Conservation (phyloP, 2,888 invertebrate genomes). For the Portevinia maculata region DNA sequence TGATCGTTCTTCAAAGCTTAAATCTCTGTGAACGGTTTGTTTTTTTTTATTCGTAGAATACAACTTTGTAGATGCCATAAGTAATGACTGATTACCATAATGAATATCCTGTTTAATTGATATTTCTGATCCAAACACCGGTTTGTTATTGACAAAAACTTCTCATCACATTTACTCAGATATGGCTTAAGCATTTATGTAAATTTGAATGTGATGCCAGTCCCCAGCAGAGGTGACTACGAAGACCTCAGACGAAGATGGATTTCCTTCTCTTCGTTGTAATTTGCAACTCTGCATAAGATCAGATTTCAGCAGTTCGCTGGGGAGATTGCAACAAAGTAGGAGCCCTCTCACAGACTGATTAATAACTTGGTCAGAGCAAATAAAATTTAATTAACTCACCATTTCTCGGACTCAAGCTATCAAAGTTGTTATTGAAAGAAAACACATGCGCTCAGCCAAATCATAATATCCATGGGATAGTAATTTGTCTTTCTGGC, state of each 20-base stretch:
- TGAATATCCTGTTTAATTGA: constrained; percentile 18
- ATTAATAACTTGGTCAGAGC: constrained; percentile 5
- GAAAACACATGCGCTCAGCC: not conserved
- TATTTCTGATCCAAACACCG: not conserved
- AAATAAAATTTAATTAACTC: constrained; percentile 44
- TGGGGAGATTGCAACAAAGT: constrained; percentile 27
- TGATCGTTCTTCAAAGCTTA: not conserved
- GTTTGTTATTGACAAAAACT: constrained; percentile 38
- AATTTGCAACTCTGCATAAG: not conserved
- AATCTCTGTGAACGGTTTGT: not conserved
- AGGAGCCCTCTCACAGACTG: not conserved
- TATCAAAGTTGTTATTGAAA: not conserved
- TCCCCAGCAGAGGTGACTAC: not conserved
- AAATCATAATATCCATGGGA: constrained; percentile 23
- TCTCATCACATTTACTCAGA: constrained; percentile 18
- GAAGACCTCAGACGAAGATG: not conserved
- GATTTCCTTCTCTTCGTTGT: not conserved
- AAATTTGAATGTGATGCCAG: constrained; percentile 6
- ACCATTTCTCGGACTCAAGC: constrained; percentile 18
- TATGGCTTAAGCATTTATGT: not conserved
- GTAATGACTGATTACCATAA: constrained; percentile 39
- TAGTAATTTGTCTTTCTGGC: constrained; percentile 4
- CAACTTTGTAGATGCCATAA: not conserved
- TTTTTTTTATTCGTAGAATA: too few species aligned
- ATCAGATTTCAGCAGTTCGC: constrained; percentile 21